phyloP scores from a whole-genome alignment of 2,113 vertebrate species.

The Neomonachus schauinslandi region DNA sequence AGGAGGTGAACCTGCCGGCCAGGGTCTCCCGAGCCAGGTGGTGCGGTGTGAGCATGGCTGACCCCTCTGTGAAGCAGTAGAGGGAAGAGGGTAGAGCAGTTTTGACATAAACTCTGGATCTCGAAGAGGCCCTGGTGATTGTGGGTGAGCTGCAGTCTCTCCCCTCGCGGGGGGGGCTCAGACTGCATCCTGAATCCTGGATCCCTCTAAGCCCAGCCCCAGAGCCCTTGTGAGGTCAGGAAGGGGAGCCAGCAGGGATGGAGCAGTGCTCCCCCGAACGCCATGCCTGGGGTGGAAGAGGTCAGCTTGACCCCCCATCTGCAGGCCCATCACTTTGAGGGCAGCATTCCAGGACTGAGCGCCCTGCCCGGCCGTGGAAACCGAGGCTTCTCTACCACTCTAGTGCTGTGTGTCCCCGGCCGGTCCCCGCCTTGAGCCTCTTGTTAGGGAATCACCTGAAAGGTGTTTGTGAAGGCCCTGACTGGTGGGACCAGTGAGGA shows the following conservation, averaged over 20 bases:
- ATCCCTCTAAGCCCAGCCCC: not conserved
- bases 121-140: not conserved
- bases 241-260: not conserved
- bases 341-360: not conserved
- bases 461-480: not conserved
- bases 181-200: not conserved
- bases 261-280: fast-evolving
- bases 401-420: not conserved
- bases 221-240: not conserved
- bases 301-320: not conserved
- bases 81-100: not conserved
- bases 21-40: not conserved
- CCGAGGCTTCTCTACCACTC: not conserved
- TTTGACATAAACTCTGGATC: not conserved
- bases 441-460: not conserved
- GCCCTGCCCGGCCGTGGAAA: not conserved
- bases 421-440: not conserved
- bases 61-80: not conserved
- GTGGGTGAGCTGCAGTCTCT: not conserved
- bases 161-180: not conserved
- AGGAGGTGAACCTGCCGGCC: not conserved
- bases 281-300: not conserved
- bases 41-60: not conserved
- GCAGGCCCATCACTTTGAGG: not conserved
- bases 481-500: not conserved